A percentile compares a stretch with the other conserved stretches of the same genome.
Evolutionary conservation across 2,113 vertebrate species (phyloP).

Genomic region (Gnathonemus longibarbis): DNA sequence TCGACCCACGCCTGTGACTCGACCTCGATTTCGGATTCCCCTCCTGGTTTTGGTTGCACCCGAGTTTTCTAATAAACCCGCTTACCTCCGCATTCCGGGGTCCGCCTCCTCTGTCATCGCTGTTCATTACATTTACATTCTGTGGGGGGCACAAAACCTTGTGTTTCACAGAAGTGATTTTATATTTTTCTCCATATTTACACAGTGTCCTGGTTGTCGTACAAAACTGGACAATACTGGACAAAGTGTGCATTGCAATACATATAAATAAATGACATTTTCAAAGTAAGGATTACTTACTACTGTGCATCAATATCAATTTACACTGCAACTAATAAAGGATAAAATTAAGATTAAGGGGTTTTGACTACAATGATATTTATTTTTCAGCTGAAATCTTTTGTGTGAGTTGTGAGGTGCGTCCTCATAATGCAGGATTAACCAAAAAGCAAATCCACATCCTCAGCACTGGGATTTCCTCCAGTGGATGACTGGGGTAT

Average conservation of each 20-base stretch:
- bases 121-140: too few relatives aligned
- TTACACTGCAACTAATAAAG: too few relatives aligned
- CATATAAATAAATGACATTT: neutral
- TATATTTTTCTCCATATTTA: neutral
- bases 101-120: too few relatives aligned
- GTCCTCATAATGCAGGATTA: neutral
- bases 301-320: neutral
- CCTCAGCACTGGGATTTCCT: neutral
- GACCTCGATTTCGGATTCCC: too few relatives aligned
- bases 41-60: too few relatives aligned
- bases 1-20: too few relatives aligned
- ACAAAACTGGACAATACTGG: neutral
- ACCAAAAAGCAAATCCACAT: neutral
- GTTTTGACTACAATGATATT: too few relatives aligned
- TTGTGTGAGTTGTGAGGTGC: neutral
- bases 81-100: too few relatives aligned
- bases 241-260: neutral
- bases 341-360: too few relatives aligned
- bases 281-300: neutral
- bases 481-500: neutral
- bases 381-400: too few relatives aligned
- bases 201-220: neutral
- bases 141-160: neutral
- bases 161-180: neutral
- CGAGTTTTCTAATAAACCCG: too few relatives aligned